phyloP scores from a whole-genome alignment of 1,140 invertebrate species.

The Pseudobourletiella spinata region DNA sequence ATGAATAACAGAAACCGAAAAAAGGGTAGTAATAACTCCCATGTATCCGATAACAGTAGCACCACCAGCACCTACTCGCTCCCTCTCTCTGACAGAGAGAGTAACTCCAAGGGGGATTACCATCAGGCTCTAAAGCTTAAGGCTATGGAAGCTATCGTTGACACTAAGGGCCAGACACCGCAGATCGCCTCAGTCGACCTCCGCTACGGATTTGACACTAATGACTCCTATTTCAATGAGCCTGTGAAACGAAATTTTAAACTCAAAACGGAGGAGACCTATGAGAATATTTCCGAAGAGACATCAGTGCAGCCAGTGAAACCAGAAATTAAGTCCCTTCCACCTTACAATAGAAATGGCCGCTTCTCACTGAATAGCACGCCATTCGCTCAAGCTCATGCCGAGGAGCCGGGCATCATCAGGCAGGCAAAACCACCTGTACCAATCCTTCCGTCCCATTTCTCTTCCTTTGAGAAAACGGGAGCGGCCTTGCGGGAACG shows the following conservation, averaged over 20 bases:
- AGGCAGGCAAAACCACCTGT: conserved; percentile 28
- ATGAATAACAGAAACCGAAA: conserved; percentile 34
- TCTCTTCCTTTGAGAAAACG: conserved; percentile 30
- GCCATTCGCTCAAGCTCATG: neutral
- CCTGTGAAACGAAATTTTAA: neutral
- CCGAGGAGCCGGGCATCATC: neutral
- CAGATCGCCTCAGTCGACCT: conserved; percentile 30
- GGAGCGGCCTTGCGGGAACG: conserved; percentile 24
- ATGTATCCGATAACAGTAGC: conserved; percentile 27
- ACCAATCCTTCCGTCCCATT: conserved; percentile 30
- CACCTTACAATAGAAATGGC: conserved; percentile 9
- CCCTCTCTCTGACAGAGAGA: conserved; percentile 24
- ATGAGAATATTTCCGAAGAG: neutral
- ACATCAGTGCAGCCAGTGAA: conserved; percentile 18
- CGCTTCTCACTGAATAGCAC: conserved; percentile 3
- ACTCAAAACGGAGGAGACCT: neutral
- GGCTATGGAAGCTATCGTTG: conserved; percentile 24
- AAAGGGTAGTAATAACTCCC: conserved; percentile 11
- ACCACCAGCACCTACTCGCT: conserved; percentile 32
- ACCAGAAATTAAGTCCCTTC: conserved; percentile 14
- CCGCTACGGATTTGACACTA: conserved; percentile 8
- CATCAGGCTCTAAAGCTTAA: conserved; percentile 7
- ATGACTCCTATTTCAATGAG: neutral
- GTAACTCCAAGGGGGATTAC: neutral
- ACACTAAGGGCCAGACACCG: conserved; percentile 14